Base-by-base conservation (phyloP, 1,140 invertebrate genomes). In the Drosophila watanabei region DNA sequence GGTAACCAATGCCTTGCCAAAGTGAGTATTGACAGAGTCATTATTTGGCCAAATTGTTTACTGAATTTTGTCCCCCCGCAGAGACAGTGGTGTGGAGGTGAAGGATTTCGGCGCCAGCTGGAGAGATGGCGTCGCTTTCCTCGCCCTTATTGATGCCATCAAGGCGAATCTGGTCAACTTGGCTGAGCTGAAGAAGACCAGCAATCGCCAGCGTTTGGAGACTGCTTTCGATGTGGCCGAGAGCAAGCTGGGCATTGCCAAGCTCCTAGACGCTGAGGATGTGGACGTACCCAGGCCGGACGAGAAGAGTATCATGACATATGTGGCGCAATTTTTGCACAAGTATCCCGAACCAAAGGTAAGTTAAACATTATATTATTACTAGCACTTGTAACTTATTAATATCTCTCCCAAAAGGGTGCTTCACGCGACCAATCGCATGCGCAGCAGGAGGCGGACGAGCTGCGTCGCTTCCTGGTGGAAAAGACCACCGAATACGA, bases 251-350 rank as follows among this genome's bases (percentile, higher is more conserved):
- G 98, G 98, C 49, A 99, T 99, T 80, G 96, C 98, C n/a, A 95
- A 97, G 82, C 94, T 99, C 13, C 94, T 99, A 28, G 98, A 99
- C 93, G 96, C 98, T 33, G 98, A 99, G 95, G 99, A 99, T 94
- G 98, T 99, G 32, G 98, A 99, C 94, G 98, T 99, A 14, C 96
- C 97, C 16, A 97, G 97, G 91, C 99, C 99, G 10, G 99, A 99
- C 94, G 99, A 99, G 92, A 98, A 98, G 93, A 99, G 98, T 37
- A 98, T 99, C 76, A 99, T 99, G 98, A 99, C 99, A 33, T 99
- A 99, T 93, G 98, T 99, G 46, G 98, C 99, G 41, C 98, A 99
- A 94, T 99, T 99, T 94, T 94, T 99, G 75, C 98, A 99, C 93
- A 98, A 98, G 94, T 99, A 98, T 94, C 97, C 97, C 20, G 97